Evolutionary conservation across 2,797 vertebrate species (phyloP).

Genomic region (Sardinella longiceps): DNA sequence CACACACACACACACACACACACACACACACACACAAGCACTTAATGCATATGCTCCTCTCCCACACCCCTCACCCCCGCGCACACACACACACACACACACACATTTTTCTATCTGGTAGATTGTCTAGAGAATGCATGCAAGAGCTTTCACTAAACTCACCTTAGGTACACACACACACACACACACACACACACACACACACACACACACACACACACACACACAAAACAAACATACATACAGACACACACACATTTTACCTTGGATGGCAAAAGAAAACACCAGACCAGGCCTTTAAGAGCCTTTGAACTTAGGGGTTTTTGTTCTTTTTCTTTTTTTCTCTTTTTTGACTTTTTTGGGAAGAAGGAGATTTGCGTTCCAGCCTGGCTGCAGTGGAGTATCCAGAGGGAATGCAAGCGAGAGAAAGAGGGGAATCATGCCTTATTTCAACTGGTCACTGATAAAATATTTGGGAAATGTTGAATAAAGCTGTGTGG

Average conservation of each 20-base stretch:
- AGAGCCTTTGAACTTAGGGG: neutral
- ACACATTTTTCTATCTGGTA: neutral
- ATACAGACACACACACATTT: neutral
- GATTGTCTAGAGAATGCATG: neutral
- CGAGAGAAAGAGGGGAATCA: neutral
- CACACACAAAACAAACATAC: neutral
- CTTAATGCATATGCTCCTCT: neutral
- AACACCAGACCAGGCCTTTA: neutral
- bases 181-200: neutral
- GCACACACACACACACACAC: neutral
- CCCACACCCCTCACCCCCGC: neutral
- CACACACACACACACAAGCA: neutral
- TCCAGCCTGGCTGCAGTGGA: neutral
- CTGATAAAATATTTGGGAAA: constrained; percentile 29
- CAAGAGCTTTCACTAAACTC: too few species aligned
- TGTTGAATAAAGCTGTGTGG: neutral
- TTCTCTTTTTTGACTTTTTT: neutral
- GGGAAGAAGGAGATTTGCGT: neutral
- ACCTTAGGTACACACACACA: neutral
- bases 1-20: neutral
- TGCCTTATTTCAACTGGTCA: constrained; percentile 4
- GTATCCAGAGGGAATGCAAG: neutral
- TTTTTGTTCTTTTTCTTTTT: neutral
- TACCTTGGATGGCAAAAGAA: neutral
- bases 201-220: neutral